Conservation (phyloP, 2,797 vertebrate species). For the Poecile montanus region DNA sequence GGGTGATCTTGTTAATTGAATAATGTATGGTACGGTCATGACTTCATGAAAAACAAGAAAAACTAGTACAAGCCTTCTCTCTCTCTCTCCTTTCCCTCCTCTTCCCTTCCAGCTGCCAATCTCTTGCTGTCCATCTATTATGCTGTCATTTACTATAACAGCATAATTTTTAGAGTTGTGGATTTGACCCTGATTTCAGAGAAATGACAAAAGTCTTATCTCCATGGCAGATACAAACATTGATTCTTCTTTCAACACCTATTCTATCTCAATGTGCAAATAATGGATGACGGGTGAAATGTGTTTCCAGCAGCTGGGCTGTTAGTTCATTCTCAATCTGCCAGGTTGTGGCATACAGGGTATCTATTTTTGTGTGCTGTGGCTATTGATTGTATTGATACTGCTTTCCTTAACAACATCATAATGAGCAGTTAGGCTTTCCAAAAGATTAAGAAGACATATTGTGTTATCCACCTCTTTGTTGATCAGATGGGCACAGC, state of each 20-base stretch:
- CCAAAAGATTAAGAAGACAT: not conserved
- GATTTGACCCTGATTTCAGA: not conserved
- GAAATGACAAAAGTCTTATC: not conserved
- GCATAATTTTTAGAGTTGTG: not conserved
- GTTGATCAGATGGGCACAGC: not conserved
- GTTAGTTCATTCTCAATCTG: not conserved
- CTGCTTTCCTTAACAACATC: not conserved
- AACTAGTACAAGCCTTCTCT: not conserved
- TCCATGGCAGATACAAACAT: not conserved
- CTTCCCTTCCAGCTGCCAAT: not conserved
- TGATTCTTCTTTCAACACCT: not conserved
- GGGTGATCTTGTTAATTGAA: constrained; percentile 48
- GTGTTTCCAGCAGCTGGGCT: not conserved
- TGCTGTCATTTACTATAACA: not conserved
- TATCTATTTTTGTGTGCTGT: not conserved
- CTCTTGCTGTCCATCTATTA: not conserved
- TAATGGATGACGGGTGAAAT: not conserved
- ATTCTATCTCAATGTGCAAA: not conserved
- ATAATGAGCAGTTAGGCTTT: not conserved
- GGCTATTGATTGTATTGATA: not conserved
- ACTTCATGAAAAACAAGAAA: not conserved
- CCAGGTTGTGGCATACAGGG: not conserved
- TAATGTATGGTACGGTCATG: not conserved
- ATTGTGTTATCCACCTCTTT: not conserved
- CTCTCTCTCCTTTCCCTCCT: not conserved